Base-by-base conservation (phyloP, 2,113 vertebrate species). In the Porphyrio hochstetteri region DNA sequence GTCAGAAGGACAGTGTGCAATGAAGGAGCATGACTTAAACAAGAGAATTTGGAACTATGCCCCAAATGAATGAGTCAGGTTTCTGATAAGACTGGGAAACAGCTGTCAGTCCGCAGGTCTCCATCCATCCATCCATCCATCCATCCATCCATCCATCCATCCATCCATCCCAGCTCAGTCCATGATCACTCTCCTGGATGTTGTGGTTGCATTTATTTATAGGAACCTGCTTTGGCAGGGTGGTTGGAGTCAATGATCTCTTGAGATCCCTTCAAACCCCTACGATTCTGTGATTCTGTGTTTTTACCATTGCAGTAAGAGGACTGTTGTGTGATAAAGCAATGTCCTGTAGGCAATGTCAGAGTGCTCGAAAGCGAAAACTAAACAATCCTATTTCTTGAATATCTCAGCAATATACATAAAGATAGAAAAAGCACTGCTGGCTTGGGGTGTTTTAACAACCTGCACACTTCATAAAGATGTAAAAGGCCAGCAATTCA, bases 371-470 rank as follows among this genome's bases (percentile, higher is more conserved):
- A 74, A 93, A 88, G 24, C 1, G 84, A 82, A 86, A 76, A 33
- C 11, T 18, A 0, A 33, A 86, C 67, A 44, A 20, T 10, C 5
- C 2, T 0, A 0, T 67, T 64, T 86, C 55, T 88, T 79, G 11
- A 85, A 31, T 40, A 71, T 52, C 21, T 81, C 36, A 48, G 24
- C 35, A 83, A 15, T 40, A 46, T 28, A 68, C 50, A 31, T 61
- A 28, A 77, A 92, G 50, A 82, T 55, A 83, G 63, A 65, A 88
- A 56, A 19, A 72, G 4, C 35, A 59, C 53, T 80, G 63, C 27
- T 77, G 50, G 25, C 50, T 82, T 48, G 3, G 3, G 11, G 29
- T 69, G 36, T 56, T 38, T 90, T 65, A 77, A 68, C n/a, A 79
- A 42, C 23, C 17, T 80, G 25, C 38, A 70, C 23, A 33, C 28